These are phyloP conservation scores for Chamaetylas fuelleborni DNA, from an alignment of 2,113 vertebrate species.

Conservation along the genomic window DNA sequence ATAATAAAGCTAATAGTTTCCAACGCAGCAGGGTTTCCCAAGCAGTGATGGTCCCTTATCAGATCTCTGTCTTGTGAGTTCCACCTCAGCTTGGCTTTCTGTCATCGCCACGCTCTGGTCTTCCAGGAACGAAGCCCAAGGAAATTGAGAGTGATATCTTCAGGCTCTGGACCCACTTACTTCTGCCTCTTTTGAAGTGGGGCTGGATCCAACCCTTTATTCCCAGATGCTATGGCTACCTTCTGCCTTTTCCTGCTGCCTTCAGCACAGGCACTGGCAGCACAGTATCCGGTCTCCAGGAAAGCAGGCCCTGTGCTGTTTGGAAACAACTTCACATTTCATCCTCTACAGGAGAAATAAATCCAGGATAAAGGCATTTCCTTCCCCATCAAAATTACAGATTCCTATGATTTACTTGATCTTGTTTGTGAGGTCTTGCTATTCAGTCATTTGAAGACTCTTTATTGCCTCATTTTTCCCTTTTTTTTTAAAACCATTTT, in stretches of 20 bases:
- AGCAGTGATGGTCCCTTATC: neutral
- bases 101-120: fast-evolving
- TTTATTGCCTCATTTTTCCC: neutral
- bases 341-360: neutral
- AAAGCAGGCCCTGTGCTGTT: fast-evolving
- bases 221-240: neutral
- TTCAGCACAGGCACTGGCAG: neutral
- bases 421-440: neutral
- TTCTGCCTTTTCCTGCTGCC: neutral
- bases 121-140: neutral
- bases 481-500: neutral
- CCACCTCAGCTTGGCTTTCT: neutral
- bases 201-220: neutral
- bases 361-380: neutral
- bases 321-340: neutral
- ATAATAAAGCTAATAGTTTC: neutral
- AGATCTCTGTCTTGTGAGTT: neutral
- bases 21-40: neutral
- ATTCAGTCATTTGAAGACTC: neutral
- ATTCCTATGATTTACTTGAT: neutral
- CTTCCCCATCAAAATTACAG: neutral
- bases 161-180: neutral
- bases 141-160: fast-evolving
- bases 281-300: neutral
- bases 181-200: neutral